These are phyloP conservation scores for Zaprionus vittiger DNA, from an alignment of 1,140 invertebrate genomes.

Conservation along the genomic window DNA sequence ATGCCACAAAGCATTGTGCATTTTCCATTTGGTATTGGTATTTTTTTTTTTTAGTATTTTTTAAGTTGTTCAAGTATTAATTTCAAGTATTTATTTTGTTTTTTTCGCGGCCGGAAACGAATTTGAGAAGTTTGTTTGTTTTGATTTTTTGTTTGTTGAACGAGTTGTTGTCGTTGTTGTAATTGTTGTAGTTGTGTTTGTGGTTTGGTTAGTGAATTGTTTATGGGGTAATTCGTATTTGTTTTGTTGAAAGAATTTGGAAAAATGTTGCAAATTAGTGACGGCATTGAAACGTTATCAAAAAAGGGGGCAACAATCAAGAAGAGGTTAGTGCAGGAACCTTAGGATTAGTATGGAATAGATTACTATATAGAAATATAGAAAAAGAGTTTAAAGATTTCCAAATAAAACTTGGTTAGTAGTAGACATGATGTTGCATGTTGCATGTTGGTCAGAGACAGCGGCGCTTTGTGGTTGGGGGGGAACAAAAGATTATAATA, in stretches of 20 bases:
- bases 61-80: constrained; percentile 48
- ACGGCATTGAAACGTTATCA: constrained; percentile 44
- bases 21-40: constrained; percentile 32
- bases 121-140: constrained; percentile 56
- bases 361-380: background rate
- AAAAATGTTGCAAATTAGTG: constrained; percentile 72
- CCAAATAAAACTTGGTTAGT: constrained; percentile 56
- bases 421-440: constrained; percentile 24
- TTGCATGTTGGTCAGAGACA: constrained; percentile 25
- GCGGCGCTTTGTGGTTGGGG: background rate
- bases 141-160: constrained; percentile 53
- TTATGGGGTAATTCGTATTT: constrained; percentile 11
- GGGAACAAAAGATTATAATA: background rate
- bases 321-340: constrained; percentile 17
- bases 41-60: constrained; percentile 36
- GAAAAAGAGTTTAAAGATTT: constrained; percentile 15
- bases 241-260: constrained; percentile 61
- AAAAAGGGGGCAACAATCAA: background rate
- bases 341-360: constrained; percentile 34
- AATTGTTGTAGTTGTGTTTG: constrained; percentile 20
- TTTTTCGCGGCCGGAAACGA: constrained; percentile 74
- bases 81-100: constrained; percentile 44
- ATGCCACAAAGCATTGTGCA: constrained; percentile 17
- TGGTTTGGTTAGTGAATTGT: constrained; percentile 46
- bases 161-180: constrained; percentile 40